phyloP scores from a whole-genome alignment of 2,888 invertebrate species.

The Drosophila emarginata region DNA sequence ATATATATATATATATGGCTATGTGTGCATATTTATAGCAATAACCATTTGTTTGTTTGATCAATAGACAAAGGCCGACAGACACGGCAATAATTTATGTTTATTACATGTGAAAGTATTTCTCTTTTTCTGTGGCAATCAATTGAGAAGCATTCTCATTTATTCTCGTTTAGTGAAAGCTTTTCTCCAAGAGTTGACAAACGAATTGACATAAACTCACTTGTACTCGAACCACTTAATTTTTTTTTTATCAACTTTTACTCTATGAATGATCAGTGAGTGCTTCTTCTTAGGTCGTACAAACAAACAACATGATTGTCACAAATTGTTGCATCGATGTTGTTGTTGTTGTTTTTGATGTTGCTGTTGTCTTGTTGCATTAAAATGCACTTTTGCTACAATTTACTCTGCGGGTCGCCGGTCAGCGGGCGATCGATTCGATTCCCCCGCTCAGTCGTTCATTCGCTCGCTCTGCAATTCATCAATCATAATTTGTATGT shows the following conservation, averaged over 20 bases:
- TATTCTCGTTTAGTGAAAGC: slow-evolving; percentile 70
- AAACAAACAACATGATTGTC: slow-evolving; percentile 64
- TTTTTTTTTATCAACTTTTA: slow-evolving; percentile 41
- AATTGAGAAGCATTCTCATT: slow-evolving; percentile 61
- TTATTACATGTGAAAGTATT: slow-evolving; percentile 68
- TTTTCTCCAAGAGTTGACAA: slow-evolving; percentile 50
- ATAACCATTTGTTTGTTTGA: slow-evolving; percentile 52
- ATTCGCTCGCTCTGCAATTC: slow-evolving; percentile 50
- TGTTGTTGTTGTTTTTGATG: slow-evolving; percentile 22
- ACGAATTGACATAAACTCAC: slow-evolving; percentile 21
- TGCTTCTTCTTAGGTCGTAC: too few species aligned
- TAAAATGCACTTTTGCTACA: slow-evolving; percentile 59
- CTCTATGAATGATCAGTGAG: slow-evolving; percentile 54
- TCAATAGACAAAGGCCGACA: slow-evolving; percentile 22
- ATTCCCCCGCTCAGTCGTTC: background rate
- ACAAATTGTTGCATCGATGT: slow-evolving; percentile 64
- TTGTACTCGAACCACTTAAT: slow-evolving; percentile 17
- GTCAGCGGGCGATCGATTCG: slow-evolving; percentile 29
- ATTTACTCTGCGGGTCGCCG: slow-evolving; percentile 70
- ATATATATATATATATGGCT: slow-evolving; percentile 6
- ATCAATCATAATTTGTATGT: slow-evolving; percentile 73
- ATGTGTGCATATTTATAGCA: slow-evolving; percentile 22
- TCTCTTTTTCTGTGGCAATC: slow-evolving; percentile 27
- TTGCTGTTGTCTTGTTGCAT: slow-evolving; percentile 36
- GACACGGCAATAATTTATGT: slow-evolving; percentile 37